phyloP scores from a whole-genome alignment of 2,113 vertebrate genomes.

The Rhynchopsitta pachyrhyncha region DNA sequence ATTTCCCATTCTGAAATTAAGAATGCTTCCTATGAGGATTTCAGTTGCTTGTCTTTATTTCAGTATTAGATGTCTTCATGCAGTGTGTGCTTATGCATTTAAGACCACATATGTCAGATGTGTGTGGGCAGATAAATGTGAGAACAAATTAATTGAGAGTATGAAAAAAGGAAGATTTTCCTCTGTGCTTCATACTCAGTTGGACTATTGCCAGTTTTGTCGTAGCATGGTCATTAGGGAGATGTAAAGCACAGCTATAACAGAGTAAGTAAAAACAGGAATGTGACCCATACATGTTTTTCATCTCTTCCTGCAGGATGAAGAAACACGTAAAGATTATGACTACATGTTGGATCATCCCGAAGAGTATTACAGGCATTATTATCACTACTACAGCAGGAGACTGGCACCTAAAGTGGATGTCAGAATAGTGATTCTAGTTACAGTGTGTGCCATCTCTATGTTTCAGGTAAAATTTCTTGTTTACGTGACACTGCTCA shows the following conservation, averaged over 20 bases:
- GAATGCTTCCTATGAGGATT: background rate
- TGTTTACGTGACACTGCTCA: background rate
- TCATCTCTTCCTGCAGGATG: conserved; percentile 80
- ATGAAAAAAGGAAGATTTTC: background rate
- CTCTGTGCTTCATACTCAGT: background rate
- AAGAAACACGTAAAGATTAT: conserved; percentile 92
- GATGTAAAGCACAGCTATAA: background rate
- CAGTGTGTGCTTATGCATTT: background rate
- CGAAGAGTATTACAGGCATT: conserved; percentile 95
- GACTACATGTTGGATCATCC: conserved; percentile 98
- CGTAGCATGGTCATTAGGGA: background rate
- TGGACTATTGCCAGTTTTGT: background rate
- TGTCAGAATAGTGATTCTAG: conserved; percentile 89
- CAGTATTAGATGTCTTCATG: background rate
- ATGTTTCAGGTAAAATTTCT: conserved; percentile 86
- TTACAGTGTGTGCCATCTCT: conserved; percentile 91
- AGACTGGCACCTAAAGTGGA: conserved; percentile 91
- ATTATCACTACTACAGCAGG: conserved; percentile 93
- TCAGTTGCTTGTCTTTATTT: background rate
- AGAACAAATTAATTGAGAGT: background rate
- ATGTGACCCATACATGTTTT: background rate
- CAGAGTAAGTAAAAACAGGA: background rate
- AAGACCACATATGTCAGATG: background rate
- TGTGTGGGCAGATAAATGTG: background rate
- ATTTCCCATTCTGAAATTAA: background rate